Percentiles rank a stretch among this genome's conserved stretches.
Conservation (phyloP, 2,888 invertebrate genomes). For the Heliconius erato region DNA sequence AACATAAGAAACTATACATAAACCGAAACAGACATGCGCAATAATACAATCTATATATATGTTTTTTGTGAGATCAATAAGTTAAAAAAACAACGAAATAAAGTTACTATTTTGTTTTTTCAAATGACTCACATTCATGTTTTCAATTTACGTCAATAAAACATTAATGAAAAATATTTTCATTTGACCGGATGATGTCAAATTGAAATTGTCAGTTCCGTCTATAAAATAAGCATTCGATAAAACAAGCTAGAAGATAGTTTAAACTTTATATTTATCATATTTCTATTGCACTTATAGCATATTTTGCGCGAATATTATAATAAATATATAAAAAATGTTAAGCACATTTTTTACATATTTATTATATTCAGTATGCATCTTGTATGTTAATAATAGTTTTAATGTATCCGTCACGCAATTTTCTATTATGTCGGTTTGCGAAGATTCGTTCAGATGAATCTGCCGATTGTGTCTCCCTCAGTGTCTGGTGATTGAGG, state of each 20-base stretch:
- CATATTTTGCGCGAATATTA: too few relatives aligned
- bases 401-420: not conserved
- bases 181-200: constrained; percentile 36
- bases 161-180: constrained; percentile 37
- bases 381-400: too few relatives aligned
- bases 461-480: too few relatives aligned
- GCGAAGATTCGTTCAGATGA: not conserved
- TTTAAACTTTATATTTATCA: not conserved
- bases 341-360: too few relatives aligned
- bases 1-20: too few relatives aligned
- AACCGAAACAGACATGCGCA: too few relatives aligned
- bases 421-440: not conserved
- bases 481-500: too few relatives aligned
- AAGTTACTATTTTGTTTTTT: not conserved
- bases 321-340: too few relatives aligned
- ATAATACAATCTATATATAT: too few relatives aligned
- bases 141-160: constrained; percentile 35
- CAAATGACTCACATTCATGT: constrained; percentile 21
- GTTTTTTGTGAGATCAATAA: not conserved
- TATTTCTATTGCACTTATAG: too few relatives aligned
- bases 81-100: not conserved
- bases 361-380: too few relatives aligned
- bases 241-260: not conserved
- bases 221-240: not conserved
- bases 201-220: constrained; percentile 22